Evolutionary conservation across 2,797 vertebrate species (phyloP).

Genomic region (Eulemur rubriventer): DNA sequence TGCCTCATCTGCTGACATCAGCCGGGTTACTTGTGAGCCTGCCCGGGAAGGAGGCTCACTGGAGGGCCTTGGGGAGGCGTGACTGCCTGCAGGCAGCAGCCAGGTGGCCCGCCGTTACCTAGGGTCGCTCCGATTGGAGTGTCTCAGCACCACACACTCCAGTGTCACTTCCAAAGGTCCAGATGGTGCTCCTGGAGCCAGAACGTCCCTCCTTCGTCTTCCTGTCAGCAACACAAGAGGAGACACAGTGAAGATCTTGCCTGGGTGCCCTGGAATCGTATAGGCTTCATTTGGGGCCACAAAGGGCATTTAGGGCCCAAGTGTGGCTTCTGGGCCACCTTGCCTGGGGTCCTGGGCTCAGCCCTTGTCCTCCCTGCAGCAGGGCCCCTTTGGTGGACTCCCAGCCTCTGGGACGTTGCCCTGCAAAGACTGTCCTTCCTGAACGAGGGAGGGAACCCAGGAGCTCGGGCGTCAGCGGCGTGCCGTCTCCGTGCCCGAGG

Average conservation of each 20-base stretch:
- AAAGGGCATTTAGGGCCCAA: background rate
- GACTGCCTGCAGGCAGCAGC: background rate
- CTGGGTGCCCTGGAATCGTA: background rate
- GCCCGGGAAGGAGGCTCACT: background rate
- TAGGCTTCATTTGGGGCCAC: background rate
- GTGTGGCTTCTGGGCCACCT: background rate
- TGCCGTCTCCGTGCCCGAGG: accelerated
- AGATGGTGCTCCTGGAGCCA: no score
- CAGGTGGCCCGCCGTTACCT: background rate
- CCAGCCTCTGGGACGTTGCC: background rate
- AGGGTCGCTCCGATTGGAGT: background rate
- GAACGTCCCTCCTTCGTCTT: background rate
- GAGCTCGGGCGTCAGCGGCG: accelerated
- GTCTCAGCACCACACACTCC: no score
- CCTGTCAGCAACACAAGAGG: no score
- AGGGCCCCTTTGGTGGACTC: background rate
- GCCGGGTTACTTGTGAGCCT: background rate
- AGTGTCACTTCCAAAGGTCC: background rate
- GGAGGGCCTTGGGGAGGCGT: background rate
- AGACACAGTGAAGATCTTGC: background rate
- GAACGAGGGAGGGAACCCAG: background rate
- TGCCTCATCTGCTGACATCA: background rate
- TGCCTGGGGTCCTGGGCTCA: background rate
- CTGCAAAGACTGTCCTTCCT: background rate
- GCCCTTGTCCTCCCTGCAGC: background rate